phyloP scores from a whole-genome alignment of 2,888 invertebrate genomes.

The Drosophila kuntzei region DNA sequence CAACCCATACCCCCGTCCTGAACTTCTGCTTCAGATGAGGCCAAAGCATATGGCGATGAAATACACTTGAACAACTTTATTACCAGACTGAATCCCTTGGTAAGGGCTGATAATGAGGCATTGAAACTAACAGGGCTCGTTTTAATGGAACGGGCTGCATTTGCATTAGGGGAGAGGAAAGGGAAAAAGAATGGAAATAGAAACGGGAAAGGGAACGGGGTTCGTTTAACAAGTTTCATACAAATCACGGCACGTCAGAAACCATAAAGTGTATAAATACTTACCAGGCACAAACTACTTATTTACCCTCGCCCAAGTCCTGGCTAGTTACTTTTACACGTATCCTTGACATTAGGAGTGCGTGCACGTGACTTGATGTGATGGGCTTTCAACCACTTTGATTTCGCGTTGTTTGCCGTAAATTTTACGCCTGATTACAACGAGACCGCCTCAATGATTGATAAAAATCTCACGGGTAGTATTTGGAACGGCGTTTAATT shows the following conservation, averaged over 20 bases:
- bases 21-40: conserved; percentile 5
- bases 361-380: conserved; percentile 66
- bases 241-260: conserved; percentile 81
- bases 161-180: conserved; percentile 61
- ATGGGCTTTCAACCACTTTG: conserved; percentile 74
- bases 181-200: not conserved
- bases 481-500: conserved; percentile 23
- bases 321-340: conserved; percentile 12
- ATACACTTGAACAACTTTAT: conserved; percentile 81
- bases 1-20: not conserved
- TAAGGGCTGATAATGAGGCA: conserved; percentile 37
- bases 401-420: conserved; percentile 69
- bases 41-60: conserved; percentile 69
- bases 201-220: conserved; percentile 11
- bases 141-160: conserved; percentile 71
- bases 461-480: conserved; percentile 74
- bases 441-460: conserved; percentile 58
- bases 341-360: conserved; percentile 75
- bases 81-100: conserved; percentile 48
- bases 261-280: conserved; percentile 82
- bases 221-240: conserved; percentile 65
- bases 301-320: conserved; percentile 34
- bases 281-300: conserved; percentile 63
- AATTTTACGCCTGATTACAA: conserved; percentile 80
- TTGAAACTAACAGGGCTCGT: conserved; percentile 61